These are phyloP conservation scores for Leucoma salicis DNA, from an alignment of 2,888 invertebrate species.

Conservation along the genomic window DNA sequence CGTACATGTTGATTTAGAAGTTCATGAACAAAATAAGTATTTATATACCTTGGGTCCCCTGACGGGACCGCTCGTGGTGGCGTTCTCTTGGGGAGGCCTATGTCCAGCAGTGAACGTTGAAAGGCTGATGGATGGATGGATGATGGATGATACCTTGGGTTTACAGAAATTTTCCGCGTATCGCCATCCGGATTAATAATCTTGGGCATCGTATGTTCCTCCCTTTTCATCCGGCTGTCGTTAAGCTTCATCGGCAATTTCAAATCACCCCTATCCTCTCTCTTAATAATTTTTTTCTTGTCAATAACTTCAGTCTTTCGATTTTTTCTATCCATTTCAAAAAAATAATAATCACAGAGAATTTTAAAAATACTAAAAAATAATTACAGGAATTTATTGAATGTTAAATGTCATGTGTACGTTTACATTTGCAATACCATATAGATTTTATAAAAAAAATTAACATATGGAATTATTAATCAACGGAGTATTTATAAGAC, in stretches of 20 bases:
- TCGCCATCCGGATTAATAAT: conserved; percentile 6
- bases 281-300: conserved; percentile 8
- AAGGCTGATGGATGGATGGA: no score
- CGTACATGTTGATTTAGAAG: no score
- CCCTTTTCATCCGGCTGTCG: not conserved
- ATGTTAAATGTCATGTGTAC: not conserved
- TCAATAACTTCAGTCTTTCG: conserved; percentile 19
- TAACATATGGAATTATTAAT: no score
- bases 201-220: conserved; percentile 6
- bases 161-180: not conserved
- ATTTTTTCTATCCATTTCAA: not conserved
- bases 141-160: conserved; percentile 9
- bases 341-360: not conserved
- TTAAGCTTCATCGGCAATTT: conserved; percentile 2
- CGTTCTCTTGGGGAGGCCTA: no score
- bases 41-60: no score
- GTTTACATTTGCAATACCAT: not conserved
- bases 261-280: conserved; percentile 34
- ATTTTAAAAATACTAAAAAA: not conserved
- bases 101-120: no score
- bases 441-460: conserved; percentile 2
- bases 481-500: no score
- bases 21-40: no score
- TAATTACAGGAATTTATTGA: not conserved
- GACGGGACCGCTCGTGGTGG: no score